Base-by-base conservation (phyloP, 2,113 vertebrate species). In the Calyptomena viridis region DNA sequence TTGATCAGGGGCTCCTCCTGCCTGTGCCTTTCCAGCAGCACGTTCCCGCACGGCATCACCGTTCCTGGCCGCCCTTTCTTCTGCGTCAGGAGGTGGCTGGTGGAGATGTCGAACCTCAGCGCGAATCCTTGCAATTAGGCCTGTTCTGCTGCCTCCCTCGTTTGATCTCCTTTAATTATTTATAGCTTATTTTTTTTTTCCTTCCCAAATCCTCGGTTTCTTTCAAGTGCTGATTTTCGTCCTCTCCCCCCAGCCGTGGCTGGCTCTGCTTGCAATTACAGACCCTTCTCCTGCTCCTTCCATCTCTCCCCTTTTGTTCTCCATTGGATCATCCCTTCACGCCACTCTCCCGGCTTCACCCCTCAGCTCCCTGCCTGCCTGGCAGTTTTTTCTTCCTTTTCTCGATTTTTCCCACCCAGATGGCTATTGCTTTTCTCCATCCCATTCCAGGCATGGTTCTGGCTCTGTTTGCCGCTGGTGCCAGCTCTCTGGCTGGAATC, bases 111-210 rank as follows among this genome's bases (percentile, higher is more conserved):
- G 35, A 94, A 35, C 55, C 79, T 47, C 79, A 28, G 79, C 12
- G 11, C 6, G 39, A 81, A 63, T 88, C 95, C 80, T 75, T 35
- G 69, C 94, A 90, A 94, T 96, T 96, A 96, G 92, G 80, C 78
- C 90, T 87, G 90, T 75, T 93, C 93, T 83, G 68, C 52, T 63
- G 79, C 87, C 93, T 94, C 90, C 93, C 82, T 95, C 31, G 31
- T 95, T 96, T 96, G 93, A 94, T 97, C 95, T 92, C 85, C 92
- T 93, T 94, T 90, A 88, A 96, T 96, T 96, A 96, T 96, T 96
- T 95, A 96, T 90, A 19, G 2, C 63, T 33, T n/a, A 64, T 52
- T 87, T 88, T 27, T 62, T 24, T 42, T 4, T 11, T 49, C 42
- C 35, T 87, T 71, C 90, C 81, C 8, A 3, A 85, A 90, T 56